Evolutionary conservation across 2,888 invertebrate species (phyloP).

Genomic region (Scaptomyza parva): DNA sequence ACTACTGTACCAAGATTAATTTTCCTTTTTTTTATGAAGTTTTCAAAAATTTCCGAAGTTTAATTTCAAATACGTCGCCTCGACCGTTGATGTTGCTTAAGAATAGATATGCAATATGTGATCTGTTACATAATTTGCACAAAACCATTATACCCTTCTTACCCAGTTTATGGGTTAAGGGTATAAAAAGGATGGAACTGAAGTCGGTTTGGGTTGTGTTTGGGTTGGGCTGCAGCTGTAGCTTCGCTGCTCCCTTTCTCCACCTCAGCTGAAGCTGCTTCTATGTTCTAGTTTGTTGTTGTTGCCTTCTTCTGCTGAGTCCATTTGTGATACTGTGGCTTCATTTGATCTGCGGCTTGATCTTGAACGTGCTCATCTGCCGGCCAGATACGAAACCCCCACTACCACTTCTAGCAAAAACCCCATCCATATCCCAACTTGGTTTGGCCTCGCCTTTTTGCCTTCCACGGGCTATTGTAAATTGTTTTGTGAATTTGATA

Average conservation of each 20-base stretch:
- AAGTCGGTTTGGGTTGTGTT: conserved; percentile 47
- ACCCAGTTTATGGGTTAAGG: too few species aligned
- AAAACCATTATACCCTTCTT: too few species aligned
- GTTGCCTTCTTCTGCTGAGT: conserved; percentile 16
- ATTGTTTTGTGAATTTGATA: conserved; percentile 83
- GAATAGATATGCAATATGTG: too few species aligned
- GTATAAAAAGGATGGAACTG: conserved; percentile 45
- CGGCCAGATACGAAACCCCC: conserved; percentile 11
- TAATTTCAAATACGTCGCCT: too few species aligned
- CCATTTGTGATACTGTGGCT: conserved; percentile 34
- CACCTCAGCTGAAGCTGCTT: conserved; percentile 8
- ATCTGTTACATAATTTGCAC: too few species aligned
- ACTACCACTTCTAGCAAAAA: neutral
- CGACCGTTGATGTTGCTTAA: too few species aligned
- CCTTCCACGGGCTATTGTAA: conserved; percentile 68
- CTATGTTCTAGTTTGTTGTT: conserved; percentile 21
- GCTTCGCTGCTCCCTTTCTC: conserved; percentile 7
- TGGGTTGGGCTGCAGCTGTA: conserved; percentile 27
- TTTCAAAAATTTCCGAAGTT: too few species aligned
- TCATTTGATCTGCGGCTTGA: conserved; percentile 78
- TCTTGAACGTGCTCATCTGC: conserved; percentile 78
- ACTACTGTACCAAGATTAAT: too few species aligned
- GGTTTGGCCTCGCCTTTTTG: conserved; percentile 26
- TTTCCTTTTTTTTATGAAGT: too few species aligned
- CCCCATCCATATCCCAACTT: conserved; percentile 7